Evolutionary conservation across 30 jellyfish, hydroid and myxozoan genomes (phyloP), one percentile per base, ranked within the genome.

Genomic region (Aurelia aurita): DNA sequence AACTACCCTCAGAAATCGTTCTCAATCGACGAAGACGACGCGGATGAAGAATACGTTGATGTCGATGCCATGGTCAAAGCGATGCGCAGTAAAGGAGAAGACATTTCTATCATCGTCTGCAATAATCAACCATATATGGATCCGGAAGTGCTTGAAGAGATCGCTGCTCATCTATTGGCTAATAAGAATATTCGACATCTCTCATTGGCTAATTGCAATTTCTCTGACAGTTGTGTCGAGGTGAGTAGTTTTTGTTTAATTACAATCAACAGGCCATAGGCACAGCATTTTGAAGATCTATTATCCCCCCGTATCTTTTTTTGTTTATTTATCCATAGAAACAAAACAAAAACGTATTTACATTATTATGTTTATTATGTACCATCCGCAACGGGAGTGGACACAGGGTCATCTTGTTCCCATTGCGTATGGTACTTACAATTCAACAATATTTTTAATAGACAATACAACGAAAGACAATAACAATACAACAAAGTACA

Each of bases 71-170:
- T 82, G 91, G 91, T 82, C 19, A 82, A 82, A 26, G 91, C 91
- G 43, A 34, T 82, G 78, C 91, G 91, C 11, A 82, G 91, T 86
- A 82, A 82, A 58, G 85, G 85, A n/a, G 91, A 82, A 46, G 91
- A 82, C 55, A 69, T 82, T 28, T 82, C 91, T 12, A 82, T 82
- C 28, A 82, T 82, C 63, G 79, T 82, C 6, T 82, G 91, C 73
- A 82, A 82, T 77, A 82, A 82, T 57, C 91, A 82, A 22, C 91
- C 91, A 34, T 82, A 67, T 51, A 82, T 82, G 91, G 91, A 82
- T 26, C 91, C 91, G 46, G 91, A 82, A 82, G 91, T 82, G 49
- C 91, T 82, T n/a, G 91, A 82, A 82, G 91, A 82, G 58, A 82
- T 82, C 39, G 91, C 91, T 3, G 91, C 91, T 82, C 91, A 82